Conservation (phyloP, 1,140 invertebrate genomes). For the Muscidifurax raptorellus region DNA sequence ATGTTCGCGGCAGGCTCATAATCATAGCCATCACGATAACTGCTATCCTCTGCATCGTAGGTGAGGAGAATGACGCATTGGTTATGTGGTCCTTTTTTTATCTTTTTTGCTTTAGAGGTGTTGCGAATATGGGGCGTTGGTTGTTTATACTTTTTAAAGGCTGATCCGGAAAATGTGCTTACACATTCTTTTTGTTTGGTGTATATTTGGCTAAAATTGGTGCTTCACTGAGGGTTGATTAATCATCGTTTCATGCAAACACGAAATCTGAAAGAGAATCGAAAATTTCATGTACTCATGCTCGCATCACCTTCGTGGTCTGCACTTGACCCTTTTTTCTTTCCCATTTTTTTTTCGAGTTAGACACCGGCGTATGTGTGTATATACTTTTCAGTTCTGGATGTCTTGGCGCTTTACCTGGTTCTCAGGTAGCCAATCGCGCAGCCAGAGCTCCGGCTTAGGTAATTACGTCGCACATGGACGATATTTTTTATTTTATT, state of each 20-base stretch:
- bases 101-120: slow-evolving; percentile 4
- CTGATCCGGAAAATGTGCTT: neutral
- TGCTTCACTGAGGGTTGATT: neutral
- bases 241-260: neutral
- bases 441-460: slow-evolving; percentile 52
- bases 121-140: neutral
- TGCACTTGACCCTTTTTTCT: neutral
- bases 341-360: slow-evolving; percentile 7
- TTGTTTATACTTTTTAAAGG: neutral
- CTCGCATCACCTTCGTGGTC: slow-evolving; percentile 28
- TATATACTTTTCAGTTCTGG: slow-evolving; percentile 70
- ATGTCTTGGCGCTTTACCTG: slow-evolving; percentile 71
- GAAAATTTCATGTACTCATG: neutral
- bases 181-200: too few relatives aligned
- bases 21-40: slow-evolving; percentile 65
- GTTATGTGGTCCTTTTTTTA: slow-evolving; percentile 1
- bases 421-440: slow-evolving; percentile 68
- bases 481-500: slow-evolving; percentile 33
- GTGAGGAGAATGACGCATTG: slow-evolving; percentile 55
- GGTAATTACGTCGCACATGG: slow-evolving; percentile 53
- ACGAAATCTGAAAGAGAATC: neutral
- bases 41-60: slow-evolving; percentile 68
- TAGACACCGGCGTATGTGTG: slow-evolving; percentile 46
- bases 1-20: slow-evolving; percentile 70
- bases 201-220: neutral